Conservation (phyloP, 2,888 invertebrate genomes). For the Chironomus riparius region DNA sequence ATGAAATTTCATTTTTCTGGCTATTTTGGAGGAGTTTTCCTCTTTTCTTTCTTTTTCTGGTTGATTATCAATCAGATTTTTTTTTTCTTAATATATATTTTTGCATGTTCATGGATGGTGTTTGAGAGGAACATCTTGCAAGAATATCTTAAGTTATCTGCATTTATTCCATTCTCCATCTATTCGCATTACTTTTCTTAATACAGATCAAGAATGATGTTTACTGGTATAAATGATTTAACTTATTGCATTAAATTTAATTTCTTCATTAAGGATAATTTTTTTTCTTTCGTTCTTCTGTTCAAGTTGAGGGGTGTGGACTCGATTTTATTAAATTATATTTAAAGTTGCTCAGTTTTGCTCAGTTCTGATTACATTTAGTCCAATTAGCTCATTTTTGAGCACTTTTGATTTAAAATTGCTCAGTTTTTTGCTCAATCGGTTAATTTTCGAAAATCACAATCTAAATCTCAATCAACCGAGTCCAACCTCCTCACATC, state of each 20-base stretch:
- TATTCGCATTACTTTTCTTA: neutral
- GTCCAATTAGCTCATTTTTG: no score
- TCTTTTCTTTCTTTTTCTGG: neutral
- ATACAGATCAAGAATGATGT: neutral
- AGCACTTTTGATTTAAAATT: no score
- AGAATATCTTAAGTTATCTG: neutral
- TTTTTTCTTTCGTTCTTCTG: neutral
- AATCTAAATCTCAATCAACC: no score
- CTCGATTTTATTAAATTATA: no score
- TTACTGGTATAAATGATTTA: constrained; percentile 20
- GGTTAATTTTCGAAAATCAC: no score
- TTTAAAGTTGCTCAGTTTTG: no score
- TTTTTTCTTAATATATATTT: neutral
- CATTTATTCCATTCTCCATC: constrained; percentile 3
- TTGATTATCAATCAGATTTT: neutral
- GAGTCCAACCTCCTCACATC: neutral
- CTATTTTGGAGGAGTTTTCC: neutral
- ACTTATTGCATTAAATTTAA: constrained; percentile 26
- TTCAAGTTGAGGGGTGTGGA: neutral
- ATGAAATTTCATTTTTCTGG: constrained; percentile 1
- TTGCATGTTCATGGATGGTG: neutral
- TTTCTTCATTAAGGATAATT: constrained; percentile 22
- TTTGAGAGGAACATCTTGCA: neutral
- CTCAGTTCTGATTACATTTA: no score
- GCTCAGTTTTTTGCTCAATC: no score